Evolutionary conservation across 2,888 invertebrate species (phyloP).

Genomic region (Encarsia formosa): DNA sequence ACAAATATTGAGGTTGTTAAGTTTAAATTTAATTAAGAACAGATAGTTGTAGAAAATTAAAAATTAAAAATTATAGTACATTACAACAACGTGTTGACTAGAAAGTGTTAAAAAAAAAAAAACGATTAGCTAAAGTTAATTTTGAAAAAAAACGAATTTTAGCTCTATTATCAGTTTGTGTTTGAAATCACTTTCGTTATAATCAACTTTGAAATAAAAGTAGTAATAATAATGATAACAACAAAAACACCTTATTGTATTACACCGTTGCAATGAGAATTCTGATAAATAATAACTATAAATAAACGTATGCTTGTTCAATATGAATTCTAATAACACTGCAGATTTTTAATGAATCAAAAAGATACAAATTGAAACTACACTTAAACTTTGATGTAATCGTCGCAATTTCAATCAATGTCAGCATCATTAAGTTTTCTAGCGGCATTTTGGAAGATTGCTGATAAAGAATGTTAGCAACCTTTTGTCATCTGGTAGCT

Average conservation of each 20-base stretch:
- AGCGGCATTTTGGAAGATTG: conserved; percentile 26
- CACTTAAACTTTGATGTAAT: too few relatives aligned
- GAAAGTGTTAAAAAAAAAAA: conserved; percentile 1
- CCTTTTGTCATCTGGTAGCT: conserved; percentile 49
- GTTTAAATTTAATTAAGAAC: too few relatives aligned
- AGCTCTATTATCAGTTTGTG: conserved; percentile 19
- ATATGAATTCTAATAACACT: too few relatives aligned
- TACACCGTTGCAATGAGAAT: conserved; percentile 38
- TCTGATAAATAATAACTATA: conserved; percentile 41
- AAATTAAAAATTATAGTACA: too few relatives aligned
- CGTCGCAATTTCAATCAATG: conserved; percentile 2
- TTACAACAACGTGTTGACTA: too few relatives aligned
- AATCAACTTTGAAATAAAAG: conserved; percentile 8
- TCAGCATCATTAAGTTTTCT: too few relatives aligned
- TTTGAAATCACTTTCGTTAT: not conserved
- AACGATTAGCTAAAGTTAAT: conserved; percentile 15
- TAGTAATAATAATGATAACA: conserved; percentile 11
- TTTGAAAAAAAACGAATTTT: conserved; percentile 11
- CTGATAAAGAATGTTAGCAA: conserved; percentile 18
- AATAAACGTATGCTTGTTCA: too few relatives aligned
- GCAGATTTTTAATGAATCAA: too few relatives aligned
- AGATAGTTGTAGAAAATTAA: too few relatives aligned
- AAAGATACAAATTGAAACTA: too few relatives aligned
- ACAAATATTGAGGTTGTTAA: too few relatives aligned
- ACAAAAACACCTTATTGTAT: conserved; percentile 35